Conservation (phyloP, 2,113 vertebrate species). For the Pseudorhombus dupliciocellatus region DNA sequence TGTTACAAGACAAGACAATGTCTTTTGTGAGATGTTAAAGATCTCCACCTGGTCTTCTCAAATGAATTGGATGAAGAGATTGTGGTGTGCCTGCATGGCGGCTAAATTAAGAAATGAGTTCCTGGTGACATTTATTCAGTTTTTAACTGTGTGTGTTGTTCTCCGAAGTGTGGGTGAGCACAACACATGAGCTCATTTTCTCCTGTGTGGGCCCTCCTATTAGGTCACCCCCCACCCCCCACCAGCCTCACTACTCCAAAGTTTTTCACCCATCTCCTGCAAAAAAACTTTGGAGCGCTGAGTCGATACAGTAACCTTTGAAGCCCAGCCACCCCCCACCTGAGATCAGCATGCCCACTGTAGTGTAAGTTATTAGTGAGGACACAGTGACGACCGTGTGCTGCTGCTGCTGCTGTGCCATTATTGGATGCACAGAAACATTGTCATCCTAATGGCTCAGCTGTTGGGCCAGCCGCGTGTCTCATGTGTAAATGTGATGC, state of each 20-base stretch:
- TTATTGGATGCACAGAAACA: slow-evolving; percentile 10
- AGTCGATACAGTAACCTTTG: slow-evolving; percentile 75
- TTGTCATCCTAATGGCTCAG: slow-evolving; percentile 26
- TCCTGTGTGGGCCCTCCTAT: slow-evolving; percentile 8
- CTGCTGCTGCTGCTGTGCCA: slow-evolving; percentile 10
- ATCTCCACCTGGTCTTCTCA: slow-evolving; percentile 7
- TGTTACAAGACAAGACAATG: no score
- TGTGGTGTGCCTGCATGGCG: neutral
- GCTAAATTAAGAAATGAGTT: neutral
- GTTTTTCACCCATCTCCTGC: slow-evolving; percentile 29
- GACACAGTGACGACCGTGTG: slow-evolving; percentile 32
- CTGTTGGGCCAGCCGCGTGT: neutral
- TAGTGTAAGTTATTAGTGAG: slow-evolving; percentile 57
- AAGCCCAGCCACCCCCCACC: slow-evolving; percentile 23
- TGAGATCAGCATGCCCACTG: slow-evolving; percentile 39
- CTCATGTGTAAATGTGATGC: slow-evolving; percentile 6
- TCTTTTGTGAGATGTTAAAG: no score
- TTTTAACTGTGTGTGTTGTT: neutral
- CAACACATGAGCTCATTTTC: neutral
- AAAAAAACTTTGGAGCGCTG: slow-evolving; percentile 29
- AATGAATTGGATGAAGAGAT: neutral
- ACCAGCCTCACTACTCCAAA: slow-evolving; percentile 17
- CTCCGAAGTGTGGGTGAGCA: neutral
- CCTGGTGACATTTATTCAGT: neutral
- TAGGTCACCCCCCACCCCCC: slow-evolving; percentile 23